Evolutionary conservation across 2,888 invertebrate species (phyloP).

Genomic region (Ennomos fuscantarius): DNA sequence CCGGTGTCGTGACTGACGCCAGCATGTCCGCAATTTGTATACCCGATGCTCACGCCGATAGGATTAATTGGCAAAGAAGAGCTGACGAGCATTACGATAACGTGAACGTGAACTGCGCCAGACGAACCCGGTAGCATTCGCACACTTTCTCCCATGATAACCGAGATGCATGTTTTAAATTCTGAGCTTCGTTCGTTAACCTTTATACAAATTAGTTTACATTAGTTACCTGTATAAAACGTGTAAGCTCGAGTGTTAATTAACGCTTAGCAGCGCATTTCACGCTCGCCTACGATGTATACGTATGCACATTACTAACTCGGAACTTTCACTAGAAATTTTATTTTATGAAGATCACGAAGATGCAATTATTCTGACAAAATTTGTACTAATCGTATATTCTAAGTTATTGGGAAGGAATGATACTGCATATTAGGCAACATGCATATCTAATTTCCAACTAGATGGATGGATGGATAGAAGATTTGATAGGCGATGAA

Average conservation of each 20-base stretch:
- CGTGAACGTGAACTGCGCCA: constrained; percentile 38
- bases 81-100: constrained; percentile 45
- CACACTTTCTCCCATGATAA: constrained; percentile 51
- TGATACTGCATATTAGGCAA: too few species aligned
- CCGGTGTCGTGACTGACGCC: constrained; percentile 49
- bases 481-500: too few species aligned
- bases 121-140: constrained; percentile 40
- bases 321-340: constrained; percentile 35
- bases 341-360: constrained; percentile 25
- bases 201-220: constrained; percentile 57
- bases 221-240: constrained; percentile 49
- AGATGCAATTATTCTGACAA: constrained; percentile 5
- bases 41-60: constrained; percentile 49
- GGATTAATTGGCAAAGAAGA: constrained; percentile 56
- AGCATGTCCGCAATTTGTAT: constrained; percentile 55
- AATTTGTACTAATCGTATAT: not conserved
- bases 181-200: constrained; percentile 55
- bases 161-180: constrained; percentile 43
- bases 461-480: too few species aligned
- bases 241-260: constrained; percentile 47
- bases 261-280: constrained; percentile 46
- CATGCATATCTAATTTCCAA: too few species aligned
- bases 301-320: constrained; percentile 26
- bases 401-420: too few species aligned
- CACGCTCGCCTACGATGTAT: constrained; percentile 38